These are phyloP conservation scores for Gallinago media DNA, from an alignment of 2,113 vertebrate genomes.

Conservation along the genomic window DNA sequence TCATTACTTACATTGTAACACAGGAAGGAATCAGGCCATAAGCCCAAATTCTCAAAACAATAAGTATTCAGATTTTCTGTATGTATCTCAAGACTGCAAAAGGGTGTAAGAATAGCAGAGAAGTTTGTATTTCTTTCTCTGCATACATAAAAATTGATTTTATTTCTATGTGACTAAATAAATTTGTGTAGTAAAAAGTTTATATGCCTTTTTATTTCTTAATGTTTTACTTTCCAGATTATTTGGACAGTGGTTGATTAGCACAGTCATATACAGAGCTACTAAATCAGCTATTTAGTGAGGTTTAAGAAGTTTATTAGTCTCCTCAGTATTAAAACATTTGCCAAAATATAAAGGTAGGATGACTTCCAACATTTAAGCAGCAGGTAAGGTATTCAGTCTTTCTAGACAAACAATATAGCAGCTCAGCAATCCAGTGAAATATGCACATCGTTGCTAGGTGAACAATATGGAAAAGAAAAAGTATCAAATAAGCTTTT, in stretches of 20 bases:
- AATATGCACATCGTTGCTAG: background rate
- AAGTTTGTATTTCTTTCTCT: background rate
- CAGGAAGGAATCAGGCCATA: background rate
- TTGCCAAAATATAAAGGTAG: background rate
- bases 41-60: background rate
- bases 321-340: background rate
- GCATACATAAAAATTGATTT: slow-evolving; percentile 2
- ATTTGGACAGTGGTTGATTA: slow-evolving; percentile 4
- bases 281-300: background rate
- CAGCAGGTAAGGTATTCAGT: background rate
- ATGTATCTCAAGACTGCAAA: background rate
- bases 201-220: slow-evolving; percentile 35
- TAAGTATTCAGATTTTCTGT: background rate
- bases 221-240: slow-evolving; percentile 28
- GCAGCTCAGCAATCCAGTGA: background rate
- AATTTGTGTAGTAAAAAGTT: background rate
- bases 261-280: background rate
- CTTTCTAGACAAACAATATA: background rate
- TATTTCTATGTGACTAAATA: background rate
- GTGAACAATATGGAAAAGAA: background rate
- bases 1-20: background rate
- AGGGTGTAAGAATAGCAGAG: background rate
- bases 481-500: background rate
- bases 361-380: background rate
- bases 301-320: background rate